These are phyloP conservation scores for Cerastoderma edule DNA, from an alignment of 2,888 invertebrate genomes.

Conservation along the genomic window DNA sequence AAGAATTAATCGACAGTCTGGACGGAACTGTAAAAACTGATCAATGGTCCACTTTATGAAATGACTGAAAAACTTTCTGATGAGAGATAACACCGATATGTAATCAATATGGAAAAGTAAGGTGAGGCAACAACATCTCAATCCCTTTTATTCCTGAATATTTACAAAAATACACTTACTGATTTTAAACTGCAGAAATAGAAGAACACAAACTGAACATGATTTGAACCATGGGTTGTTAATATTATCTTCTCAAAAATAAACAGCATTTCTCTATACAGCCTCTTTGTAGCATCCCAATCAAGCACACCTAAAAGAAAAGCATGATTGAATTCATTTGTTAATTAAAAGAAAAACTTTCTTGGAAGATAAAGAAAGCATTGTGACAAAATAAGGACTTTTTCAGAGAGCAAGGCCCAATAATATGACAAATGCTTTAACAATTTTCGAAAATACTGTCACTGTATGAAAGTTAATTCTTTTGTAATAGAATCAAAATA, in stretches of 20 bases:
- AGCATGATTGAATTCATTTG: too few species aligned
- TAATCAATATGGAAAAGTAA: too few species aligned
- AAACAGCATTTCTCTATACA: conserved; percentile 87
- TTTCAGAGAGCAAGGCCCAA: too few species aligned
- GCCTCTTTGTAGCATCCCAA: conserved; percentile 86
- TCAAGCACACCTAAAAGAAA: conserved; percentile 84
- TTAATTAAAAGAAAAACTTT: neutral
- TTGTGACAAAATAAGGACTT: neutral
- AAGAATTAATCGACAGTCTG: too few species aligned
- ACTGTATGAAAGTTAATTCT: too few species aligned
- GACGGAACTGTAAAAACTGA: too few species aligned
- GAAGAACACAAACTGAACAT: conserved; percentile 91
- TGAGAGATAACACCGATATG: too few species aligned
- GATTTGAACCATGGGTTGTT: conserved; percentile 92
- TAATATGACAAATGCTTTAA: too few species aligned
- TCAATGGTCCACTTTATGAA: too few species aligned
- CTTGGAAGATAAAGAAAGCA: conserved; percentile 2
- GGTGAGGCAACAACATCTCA: neutral
- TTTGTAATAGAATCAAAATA: too few species aligned
- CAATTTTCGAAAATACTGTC: too few species aligned
- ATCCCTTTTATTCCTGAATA: neutral
- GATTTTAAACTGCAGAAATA: conserved; percentile 89
- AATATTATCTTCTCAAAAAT: conserved; percentile 92
- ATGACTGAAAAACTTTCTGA: too few species aligned
- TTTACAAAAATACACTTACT: conserved; percentile 79